Evolutionary conservation across 2,888 invertebrate species (phyloP), one percentile per base, ranked within the genome.

Genomic region (Ctenicera cuprea): DNA sequence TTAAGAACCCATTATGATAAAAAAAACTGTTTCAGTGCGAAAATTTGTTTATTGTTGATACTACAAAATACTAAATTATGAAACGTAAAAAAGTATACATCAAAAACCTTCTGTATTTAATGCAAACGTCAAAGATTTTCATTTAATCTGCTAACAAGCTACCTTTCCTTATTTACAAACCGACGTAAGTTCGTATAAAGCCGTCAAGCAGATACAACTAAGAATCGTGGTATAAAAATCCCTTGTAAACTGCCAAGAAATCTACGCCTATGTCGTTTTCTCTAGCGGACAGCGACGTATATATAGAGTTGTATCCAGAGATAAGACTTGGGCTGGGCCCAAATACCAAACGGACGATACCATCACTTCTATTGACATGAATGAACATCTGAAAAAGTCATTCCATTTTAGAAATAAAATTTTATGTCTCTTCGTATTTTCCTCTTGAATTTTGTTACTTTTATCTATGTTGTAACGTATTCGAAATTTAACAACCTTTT

Each of bases 291-390:
- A 74, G 76, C 65, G 50, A 65, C 38, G 74, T 76, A 78, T 78
- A 78, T 76, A 79, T 79, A 79, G 76, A 79, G 78, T 78, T 79
- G 78, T 79, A 79, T 73, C 67, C 41, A 64, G 57, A 73, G 76
- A 78, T 76, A 79, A 76, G 72, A 76, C 54, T 75, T 79, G 77
- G 80, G 80, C 74, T 80, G 79, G 79, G 78, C 76, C 67, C 72
- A 73, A 79, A 79, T 79, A 77, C 79, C 79, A 71, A 70, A 74
- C 68, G 14, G 63, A 52, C 71, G 78, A 78, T 78, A 74, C 69
- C 68, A 80, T 80, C 77, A 75, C 75, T 77, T 70, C 77, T 73
- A 77, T 75, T 76, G 79, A 79, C 78, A 78, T 80, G 78, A 80
- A 80, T 80, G 78, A 78, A 80, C 77, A 76, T 75, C 74, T 70